Evolutionary conservation across 2,113 vertebrate species (phyloP).

Genomic region (Phylloscopus trochiloides): DNA sequence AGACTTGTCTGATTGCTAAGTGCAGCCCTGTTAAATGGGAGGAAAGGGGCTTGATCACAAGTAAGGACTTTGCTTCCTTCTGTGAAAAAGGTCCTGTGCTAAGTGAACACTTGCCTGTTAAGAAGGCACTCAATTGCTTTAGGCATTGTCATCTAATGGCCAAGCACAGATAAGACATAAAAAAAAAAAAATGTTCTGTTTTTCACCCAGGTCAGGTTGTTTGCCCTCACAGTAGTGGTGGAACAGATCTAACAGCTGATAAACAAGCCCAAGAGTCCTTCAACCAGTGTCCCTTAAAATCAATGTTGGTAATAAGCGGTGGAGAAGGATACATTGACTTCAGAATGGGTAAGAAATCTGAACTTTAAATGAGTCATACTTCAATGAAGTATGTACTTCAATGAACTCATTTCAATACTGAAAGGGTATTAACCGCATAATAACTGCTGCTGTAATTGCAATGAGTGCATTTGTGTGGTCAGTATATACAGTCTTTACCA

Average conservation of each 20-base stretch:
- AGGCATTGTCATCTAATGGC: not conserved
- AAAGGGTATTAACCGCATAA: not conserved
- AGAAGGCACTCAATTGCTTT: not conserved
- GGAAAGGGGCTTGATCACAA: not conserved
- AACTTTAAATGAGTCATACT: not conserved
- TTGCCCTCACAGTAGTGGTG: conserved; percentile 69
- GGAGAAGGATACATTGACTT: conserved; percentile 99
- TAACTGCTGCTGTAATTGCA: not conserved
- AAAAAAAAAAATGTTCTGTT: not conserved
- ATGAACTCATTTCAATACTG: not conserved
- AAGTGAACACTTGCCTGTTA: not conserved
- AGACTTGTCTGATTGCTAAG: not conserved
- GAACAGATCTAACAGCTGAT: conserved; percentile 75
- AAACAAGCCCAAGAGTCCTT: conserved; percentile 75
- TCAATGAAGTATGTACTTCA: not conserved
- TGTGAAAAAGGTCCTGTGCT: not conserved
- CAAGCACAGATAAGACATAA: not conserved
- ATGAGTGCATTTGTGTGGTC: not conserved
- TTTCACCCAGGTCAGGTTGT: conserved; percentile 83
- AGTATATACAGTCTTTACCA: not conserved
- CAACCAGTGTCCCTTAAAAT: conserved; percentile 77
- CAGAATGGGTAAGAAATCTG: conserved; percentile 88
- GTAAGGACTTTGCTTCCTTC: not conserved
- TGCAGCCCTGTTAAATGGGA: not conserved
- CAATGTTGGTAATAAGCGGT: conserved; percentile 94